Base-by-base conservation (phyloP, 2,888 invertebrate species). In the Philopedon plagiatum region DNA sequence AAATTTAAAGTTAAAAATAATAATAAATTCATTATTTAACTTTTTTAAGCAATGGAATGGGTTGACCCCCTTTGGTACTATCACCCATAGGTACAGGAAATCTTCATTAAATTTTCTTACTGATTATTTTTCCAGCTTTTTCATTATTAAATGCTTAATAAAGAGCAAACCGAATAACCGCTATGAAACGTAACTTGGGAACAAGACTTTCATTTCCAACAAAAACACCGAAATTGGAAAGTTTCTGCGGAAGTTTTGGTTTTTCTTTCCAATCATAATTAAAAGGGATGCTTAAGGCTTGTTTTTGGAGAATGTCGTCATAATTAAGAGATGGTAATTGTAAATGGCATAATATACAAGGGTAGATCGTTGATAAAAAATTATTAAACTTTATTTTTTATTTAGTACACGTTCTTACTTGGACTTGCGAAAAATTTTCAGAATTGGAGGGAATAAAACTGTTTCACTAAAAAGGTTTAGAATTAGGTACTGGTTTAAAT, bases 41-140 rank as follows among this genome's bases (percentile, higher is more conserved):
- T n/a, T n/a, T n/a, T n/a, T n/a, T n/a, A n/a, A n/a, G n/a, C n/a
- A n/a, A n/a, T n/a, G n/a, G n/a, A n/a, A n/a, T n/a, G n/a, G n/a
- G n/a, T n/a, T n/a, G n/a, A n/a, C n/a, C n/a, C n/a, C n/a, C n/a
- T n/a, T n/a, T n/a, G n/a, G n/a, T n/a, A n/a, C n/a, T n/a, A n/a
- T n/a, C n/a, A n/a, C n/a, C n/a, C n/a, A n/a, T n/a, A n/a, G n/a
- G 3, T 41, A 41, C 3, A 41, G 7, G 41, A 18, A 41, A 1
- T 11, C 15, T 41, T 41, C 18, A n/a, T 15, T 41, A 41, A 41
- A 8, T 15, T 41, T 15, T n/a, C 41, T 15, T 18, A 41, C 41
- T 41, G 41, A 41, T 41, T 41, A 15, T 41, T 41, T 41, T 41
- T 15, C 41, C 41, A 15, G 41, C 15, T 41, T 41, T 41, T n/a